Conservation (phyloP, 2,113 vertebrate species). For the Elanus axillaris region DNA sequence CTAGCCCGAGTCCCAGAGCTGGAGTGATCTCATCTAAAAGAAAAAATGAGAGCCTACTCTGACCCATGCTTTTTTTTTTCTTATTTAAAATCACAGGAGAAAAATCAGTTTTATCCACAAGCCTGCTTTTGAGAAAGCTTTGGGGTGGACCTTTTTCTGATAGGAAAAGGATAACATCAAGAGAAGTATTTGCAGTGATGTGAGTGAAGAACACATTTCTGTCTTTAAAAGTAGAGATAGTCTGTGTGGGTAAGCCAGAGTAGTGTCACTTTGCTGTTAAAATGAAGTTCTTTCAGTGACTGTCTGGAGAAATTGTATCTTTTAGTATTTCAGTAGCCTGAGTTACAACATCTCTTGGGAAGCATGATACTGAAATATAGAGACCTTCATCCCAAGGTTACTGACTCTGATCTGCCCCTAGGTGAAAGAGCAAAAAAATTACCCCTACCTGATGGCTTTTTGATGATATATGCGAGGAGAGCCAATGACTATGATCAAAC, state of each 20-base stretch:
- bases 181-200: neutral
- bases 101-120: neutral
- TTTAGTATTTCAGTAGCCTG: neutral
- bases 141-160: neutral
- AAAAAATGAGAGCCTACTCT: neutral
- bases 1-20: neutral
- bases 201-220: neutral
- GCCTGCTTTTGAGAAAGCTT: neutral
- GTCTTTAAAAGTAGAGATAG: neutral
- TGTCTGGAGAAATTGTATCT: neutral
- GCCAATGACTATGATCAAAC: neutral
- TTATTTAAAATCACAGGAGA: neutral
- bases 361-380: neutral
- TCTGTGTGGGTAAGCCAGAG: neutral
- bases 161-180: neutral
- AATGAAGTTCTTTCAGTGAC: neutral
- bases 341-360: neutral
- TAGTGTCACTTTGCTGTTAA: neutral
- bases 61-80: neutral
- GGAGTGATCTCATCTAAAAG: neutral
- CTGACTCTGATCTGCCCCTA: neutral
- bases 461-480: neutral
- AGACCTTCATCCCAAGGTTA: neutral
- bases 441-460: neutral
- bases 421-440: neutral